Conservation (phyloP, 2,797 vertebrate genomes). For the Cyclura pinguis region DNA sequence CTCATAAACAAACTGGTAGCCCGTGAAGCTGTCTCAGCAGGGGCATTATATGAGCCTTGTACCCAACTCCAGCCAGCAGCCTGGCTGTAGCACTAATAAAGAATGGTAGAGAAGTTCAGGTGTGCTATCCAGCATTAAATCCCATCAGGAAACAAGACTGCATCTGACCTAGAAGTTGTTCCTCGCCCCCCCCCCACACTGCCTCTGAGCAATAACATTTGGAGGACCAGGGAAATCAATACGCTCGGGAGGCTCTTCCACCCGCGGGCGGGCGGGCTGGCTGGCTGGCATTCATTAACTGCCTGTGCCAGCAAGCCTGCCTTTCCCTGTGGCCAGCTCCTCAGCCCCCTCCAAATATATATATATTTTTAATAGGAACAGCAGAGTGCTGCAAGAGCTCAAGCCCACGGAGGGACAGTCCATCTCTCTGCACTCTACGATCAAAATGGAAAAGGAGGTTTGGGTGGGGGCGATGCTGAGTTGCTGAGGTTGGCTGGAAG, state of each 20-base stretch:
- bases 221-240: slow-evolving; percentile 8
- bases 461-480: background rate
- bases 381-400: background rate
- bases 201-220: slow-evolving; percentile 34
- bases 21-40: no score
- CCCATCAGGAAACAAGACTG: background rate
- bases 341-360: background rate
- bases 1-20: no score
- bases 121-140: background rate
- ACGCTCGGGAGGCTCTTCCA: slow-evolving; percentile 16
- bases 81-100: no score
- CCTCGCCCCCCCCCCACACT: slow-evolving; percentile 5
- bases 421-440: background rate
- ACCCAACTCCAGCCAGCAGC: no score
- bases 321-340: background rate
- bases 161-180: background rate
- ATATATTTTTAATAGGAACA: background rate
- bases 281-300: slow-evolving; percentile 23
- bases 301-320: background rate
- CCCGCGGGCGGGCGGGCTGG: background rate
- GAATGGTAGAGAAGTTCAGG: no score
- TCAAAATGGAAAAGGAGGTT: background rate
- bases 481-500: background rate
- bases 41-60: no score
- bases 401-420: background rate